A percentile compares a stretch with the other conserved stretches of the same genome.
Conservation (phyloP, 2,113 vertebrate species). For the Alexandromys fortis region DNA sequence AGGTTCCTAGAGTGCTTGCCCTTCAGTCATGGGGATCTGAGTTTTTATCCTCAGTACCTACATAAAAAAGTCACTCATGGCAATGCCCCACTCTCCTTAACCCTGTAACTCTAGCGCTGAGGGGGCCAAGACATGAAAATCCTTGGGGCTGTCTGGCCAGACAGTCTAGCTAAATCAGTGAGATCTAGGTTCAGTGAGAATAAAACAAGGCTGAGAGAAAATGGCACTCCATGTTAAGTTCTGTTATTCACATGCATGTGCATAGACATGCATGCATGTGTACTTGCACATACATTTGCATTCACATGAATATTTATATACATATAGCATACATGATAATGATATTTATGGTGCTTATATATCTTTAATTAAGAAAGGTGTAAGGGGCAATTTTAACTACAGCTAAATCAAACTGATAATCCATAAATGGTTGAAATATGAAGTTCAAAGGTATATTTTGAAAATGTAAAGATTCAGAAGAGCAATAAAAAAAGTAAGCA, state of each 20-base stretch:
- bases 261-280: not conserved
- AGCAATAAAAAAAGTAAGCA: not conserved
- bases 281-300: not conserved
- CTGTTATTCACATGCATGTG: not conserved
- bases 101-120: not conserved
- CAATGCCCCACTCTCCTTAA: not conserved
- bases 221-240: not conserved
- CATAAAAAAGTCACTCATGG: too few relatives aligned
- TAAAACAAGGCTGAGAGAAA: not conserved
- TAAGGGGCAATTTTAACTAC: conserved; percentile 69
- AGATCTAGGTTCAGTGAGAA: not conserved
- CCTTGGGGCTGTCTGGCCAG: not conserved
- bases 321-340: not conserved
- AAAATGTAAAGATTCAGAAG: conserved; percentile 64
- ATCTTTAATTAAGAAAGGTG: not conserved
- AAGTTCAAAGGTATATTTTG: conserved; percentile 63
- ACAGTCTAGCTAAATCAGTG: not conserved
- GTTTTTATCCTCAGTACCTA: not conserved
- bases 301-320: not conserved
- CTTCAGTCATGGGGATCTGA: not conserved
- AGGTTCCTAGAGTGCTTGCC: not conserved
- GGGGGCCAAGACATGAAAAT: not conserved
- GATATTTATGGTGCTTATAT: not conserved
- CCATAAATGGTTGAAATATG: conserved; percentile 62
- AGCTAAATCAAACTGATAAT: conserved; percentile 63